These are phyloP conservation scores for Parelbella ahira DNA, from an alignment of 2,888 invertebrate species.

Conservation along the genomic window DNA sequence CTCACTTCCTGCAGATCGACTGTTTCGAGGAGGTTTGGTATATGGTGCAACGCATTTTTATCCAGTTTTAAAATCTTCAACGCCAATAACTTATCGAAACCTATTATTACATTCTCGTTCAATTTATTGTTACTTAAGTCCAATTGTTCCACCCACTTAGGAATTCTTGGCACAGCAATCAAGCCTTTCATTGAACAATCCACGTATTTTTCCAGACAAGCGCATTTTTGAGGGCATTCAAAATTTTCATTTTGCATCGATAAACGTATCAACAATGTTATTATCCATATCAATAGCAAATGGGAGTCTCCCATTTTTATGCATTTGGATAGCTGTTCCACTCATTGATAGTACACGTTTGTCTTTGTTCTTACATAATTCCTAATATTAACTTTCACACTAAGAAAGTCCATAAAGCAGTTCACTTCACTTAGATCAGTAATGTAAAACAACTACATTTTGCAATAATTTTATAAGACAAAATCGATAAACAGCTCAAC, in stretches of 20 bases:
- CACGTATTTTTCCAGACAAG: slow-evolving; percentile 86
- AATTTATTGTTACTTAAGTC: slow-evolving; percentile 80
- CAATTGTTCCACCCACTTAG: slow-evolving; percentile 88
- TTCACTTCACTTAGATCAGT: slow-evolving; percentile 47
- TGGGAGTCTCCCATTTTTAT: slow-evolving; percentile 74
- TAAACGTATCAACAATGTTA: slow-evolving; percentile 51
- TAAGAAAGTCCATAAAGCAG: slow-evolving; percentile 38
- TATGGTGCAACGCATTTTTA: slow-evolving; percentile 76
- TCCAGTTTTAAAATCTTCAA: slow-evolving; percentile 74
- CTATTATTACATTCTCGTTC: slow-evolving; percentile 58
- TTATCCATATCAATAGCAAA: slow-evolving; percentile 64
- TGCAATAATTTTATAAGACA: slow-evolving; percentile 37
- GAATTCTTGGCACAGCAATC: slow-evolving; percentile 86
- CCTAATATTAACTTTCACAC: slow-evolving; percentile 37
- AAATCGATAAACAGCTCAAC: slow-evolving; percentile 50
- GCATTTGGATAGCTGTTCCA: slow-evolving; percentile 62
- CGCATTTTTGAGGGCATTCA: slow-evolving; percentile 85
- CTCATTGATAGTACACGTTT: slow-evolving; percentile 48
- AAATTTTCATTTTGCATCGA: slow-evolving; percentile 56
- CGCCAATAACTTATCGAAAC: slow-evolving; percentile 54
- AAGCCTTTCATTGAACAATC: slow-evolving; percentile 88
- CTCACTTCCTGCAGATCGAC: slow-evolving; percentile 80
- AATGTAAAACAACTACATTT: slow-evolving; percentile 50
- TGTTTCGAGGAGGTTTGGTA: slow-evolving; percentile 77
- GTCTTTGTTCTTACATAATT: slow-evolving; percentile 69